Percentiles rank a stretch among this genome's conserved stretches.
Conservation (phyloP, 2,113 vertebrate genomes). For the Lichenostomus cassidix region DNA sequence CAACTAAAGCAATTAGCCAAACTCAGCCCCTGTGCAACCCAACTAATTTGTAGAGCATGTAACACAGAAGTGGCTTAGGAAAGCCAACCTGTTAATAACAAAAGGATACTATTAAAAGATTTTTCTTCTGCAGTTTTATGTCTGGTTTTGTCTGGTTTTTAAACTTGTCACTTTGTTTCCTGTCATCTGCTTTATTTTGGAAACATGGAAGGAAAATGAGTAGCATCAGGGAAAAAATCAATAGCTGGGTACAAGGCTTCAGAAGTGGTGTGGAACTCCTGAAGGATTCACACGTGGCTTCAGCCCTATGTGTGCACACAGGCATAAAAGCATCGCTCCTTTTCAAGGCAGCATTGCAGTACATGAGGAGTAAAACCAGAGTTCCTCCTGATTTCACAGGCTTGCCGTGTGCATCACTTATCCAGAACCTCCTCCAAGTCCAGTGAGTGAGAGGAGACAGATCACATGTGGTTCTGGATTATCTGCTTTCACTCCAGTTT, state of each 20-base stretch:
- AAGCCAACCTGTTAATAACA: no score
- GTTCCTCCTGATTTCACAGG: not conserved
- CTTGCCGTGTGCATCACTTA: not conserved
- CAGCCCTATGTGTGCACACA: rapidly evolving
- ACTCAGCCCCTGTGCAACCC: no score
- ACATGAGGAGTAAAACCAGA: not conserved
- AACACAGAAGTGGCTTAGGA: no score
- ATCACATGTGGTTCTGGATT: not conserved
- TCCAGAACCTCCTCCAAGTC: not conserved
- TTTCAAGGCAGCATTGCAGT: not conserved
- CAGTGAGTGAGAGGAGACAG: rapidly evolving
- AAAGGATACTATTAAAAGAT: no score
- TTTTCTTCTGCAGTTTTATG: no score
- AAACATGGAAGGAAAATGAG: not conserved
- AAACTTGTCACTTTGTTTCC: not conserved
- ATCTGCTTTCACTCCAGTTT: not conserved
- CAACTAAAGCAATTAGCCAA: no score
- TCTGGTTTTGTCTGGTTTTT: no score
- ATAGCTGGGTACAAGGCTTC: not conserved
- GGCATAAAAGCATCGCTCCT: not conserved
- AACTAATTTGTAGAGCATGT: no score
- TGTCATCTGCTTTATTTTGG: not conserved
- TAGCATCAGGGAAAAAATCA: not conserved
- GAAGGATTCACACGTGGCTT: not conserved
- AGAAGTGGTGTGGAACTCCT: not conserved